Percentiles rank a stretch among this genome's conserved stretches.
phyloP scores from a whole-genome alignment of 2,888 invertebrate genomes.

The Lasioglossum pauxillum region DNA sequence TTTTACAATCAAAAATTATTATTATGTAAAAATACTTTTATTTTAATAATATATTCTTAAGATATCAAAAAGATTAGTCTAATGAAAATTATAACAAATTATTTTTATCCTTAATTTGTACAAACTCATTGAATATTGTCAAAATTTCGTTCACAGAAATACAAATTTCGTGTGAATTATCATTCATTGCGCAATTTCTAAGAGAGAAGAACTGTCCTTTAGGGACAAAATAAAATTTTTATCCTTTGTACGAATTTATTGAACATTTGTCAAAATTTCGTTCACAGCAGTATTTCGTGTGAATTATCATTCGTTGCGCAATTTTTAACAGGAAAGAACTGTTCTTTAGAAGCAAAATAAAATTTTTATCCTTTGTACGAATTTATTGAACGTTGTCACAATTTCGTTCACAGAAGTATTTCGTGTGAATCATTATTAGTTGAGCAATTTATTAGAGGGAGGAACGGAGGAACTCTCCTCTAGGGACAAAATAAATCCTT shows the following conservation, averaged over 20 bases:
- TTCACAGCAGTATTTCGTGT: neutral
- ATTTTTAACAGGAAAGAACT: neutral
- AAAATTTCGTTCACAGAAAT: neutral
- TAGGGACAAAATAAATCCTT: neutral
- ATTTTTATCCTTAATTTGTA: neutral
- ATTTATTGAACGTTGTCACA: too few relatives aligned
- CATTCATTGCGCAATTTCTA: neutral
- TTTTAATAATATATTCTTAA: neutral
- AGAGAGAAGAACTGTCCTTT: neutral
- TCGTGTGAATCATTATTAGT: too few relatives aligned
- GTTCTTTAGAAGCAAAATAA: neutral
- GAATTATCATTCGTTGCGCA: neutral
- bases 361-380: neutral
- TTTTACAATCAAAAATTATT: conserved; percentile 8
- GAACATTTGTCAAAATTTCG: too few relatives aligned
- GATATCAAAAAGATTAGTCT: neutral
- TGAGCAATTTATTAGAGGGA: too few relatives aligned
- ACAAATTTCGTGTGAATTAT: neutral
- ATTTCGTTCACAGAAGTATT: too few relatives aligned
- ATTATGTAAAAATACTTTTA: neutral
- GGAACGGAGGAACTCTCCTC: too few relatives aligned
- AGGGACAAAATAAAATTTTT: neutral
- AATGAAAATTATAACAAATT: neutral
- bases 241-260: neutral
- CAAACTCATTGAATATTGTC: neutral